These are phyloP conservation scores for Seriola aureovittata DNA, from an alignment of 2,113 vertebrate genomes.

Conservation along the genomic window DNA sequence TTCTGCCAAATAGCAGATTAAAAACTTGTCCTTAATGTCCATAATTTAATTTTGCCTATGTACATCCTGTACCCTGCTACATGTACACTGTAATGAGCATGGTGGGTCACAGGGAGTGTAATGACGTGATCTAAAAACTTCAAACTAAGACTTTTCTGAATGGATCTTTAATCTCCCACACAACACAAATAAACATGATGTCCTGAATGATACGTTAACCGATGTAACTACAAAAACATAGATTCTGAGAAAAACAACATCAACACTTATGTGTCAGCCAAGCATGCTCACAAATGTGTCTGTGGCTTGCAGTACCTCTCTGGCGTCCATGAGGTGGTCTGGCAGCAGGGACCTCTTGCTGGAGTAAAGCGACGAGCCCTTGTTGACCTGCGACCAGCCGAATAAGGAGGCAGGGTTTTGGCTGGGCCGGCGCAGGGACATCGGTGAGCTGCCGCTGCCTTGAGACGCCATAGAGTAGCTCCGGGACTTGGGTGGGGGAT, in stretches of 20 bases:
- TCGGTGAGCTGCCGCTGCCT: conserved; percentile 93
- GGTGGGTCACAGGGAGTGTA: neutral
- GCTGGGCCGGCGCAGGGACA: conserved; percentile 90
- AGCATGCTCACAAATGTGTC: neutral
- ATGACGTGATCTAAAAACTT: neutral
- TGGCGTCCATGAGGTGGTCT: conserved; percentile 94
- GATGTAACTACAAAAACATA: too few relatives aligned
- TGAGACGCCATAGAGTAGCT: conserved; percentile 96
- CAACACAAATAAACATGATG: too few relatives aligned
- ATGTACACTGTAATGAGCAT: neutral
- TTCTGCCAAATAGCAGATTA: neutral
- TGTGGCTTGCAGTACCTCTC: conserved; percentile 88
- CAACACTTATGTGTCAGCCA: neutral
- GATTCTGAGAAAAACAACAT: neutral
- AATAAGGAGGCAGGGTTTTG: conserved; percentile 91
- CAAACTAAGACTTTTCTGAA: too few relatives aligned
- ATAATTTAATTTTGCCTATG: neutral
- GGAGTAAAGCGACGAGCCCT: conserved; percentile 84
- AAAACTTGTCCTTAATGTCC: neutral
- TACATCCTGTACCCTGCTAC: neutral
- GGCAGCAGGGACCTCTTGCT: conserved; percentile 91
- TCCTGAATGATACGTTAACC: too few relatives aligned
- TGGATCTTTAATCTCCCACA: too few relatives aligned
- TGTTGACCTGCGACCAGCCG: conserved; percentile 88
- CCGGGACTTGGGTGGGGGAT: conserved; percentile 94